Base-by-base conservation (phyloP, 2,888 invertebrate genomes). In the Oligia strigilis region DNA sequence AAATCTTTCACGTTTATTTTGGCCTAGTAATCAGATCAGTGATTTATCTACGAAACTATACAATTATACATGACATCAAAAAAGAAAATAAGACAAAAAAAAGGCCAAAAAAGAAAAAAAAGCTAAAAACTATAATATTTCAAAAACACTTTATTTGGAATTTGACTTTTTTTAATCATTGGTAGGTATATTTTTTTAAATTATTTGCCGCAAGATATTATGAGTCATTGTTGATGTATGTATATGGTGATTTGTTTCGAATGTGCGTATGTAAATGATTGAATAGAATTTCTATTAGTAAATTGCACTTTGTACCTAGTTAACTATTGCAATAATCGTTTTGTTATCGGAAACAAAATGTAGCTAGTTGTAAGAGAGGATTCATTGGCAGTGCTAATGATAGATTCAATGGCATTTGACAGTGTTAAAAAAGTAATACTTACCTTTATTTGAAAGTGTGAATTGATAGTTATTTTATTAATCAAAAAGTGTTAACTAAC, bases 291-390 rank as follows among this genome's bases (percentile, higher is more conserved):
- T 62, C 52, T 80, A 80, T 72, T 62, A 72, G 55, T 69, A 80
- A 2, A 40, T n/a, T 69, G 80, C 19, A 67, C 80, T 80, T 80
- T 80, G 79, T 4, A 49, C 46, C 46, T 36, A 78, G 58, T 78
- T 29, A 23, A 46, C 17, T 43, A 14, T 78, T 60, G 36, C n/a
- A 46, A 19, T 69, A 40, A 29, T 67, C 3, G 9, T 55, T 78
- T n/a, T 65, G 72, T 23, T 80, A 79, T 69, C 72, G 17, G 62
- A 46, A 72, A 29, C 40, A 14, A 69, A 29, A 73, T 73, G 72
- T 13, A 64, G 62, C 14, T 62, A 55, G 72, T 79, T 69, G 36
- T 52, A 52, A 11, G 62, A 36, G 19, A 29, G 1, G 19, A 64
- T 29, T 36, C 3, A 36, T 70, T 78, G 8, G 64, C 46, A 71